Conservation (phyloP, 2,888 invertebrate genomes). For the Electrophaes corylata region DNA sequence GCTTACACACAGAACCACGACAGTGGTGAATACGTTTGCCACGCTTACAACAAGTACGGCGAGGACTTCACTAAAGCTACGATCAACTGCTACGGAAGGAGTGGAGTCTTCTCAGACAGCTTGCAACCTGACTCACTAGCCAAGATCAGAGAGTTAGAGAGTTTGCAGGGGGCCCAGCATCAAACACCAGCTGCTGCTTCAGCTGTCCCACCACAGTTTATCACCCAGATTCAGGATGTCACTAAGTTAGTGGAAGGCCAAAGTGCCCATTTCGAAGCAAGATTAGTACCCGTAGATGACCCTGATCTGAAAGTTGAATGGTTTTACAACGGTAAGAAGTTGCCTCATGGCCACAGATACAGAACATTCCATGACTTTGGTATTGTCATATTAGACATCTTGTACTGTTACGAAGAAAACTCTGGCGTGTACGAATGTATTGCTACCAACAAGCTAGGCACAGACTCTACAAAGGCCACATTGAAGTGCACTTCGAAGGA, state of each 20-base stretch:
- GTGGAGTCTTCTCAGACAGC: conserved; percentile 94
- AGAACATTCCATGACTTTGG: conserved; percentile 99
- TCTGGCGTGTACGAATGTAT: conserved; percentile 97
- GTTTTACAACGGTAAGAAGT: conserved; percentile 96
- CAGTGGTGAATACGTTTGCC: conserved; percentile 96
- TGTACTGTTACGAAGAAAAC: conserved; percentile 98
- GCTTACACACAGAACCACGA: conserved; percentile 97
- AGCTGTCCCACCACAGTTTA: conserved; percentile 94
- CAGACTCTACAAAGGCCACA: conserved; percentile 92
- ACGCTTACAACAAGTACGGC: conserved; percentile 95
- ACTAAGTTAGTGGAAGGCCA: conserved; percentile 96
- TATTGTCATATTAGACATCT: conserved; percentile 96
- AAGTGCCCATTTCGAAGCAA: conserved; percentile 96
- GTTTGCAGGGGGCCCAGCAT: conserved; percentile 87
- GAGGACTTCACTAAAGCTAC: conserved; percentile 95
- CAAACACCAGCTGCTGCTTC: conserved; percentile 86
- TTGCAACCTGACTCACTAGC: conserved; percentile 96
- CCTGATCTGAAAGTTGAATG: conserved; percentile 97
- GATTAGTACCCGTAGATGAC: conserved; percentile 96
- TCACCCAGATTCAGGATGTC: conserved; percentile 93
- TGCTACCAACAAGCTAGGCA: conserved; percentile 95
- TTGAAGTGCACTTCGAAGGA: conserved; percentile 95
- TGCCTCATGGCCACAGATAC: conserved; percentile 97
- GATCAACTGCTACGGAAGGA: conserved; percentile 91
- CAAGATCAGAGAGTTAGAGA: conserved; percentile 93